Base-by-base conservation (phyloP, 2,797 vertebrate species). In the Artibeus jamaicensis region DNA sequence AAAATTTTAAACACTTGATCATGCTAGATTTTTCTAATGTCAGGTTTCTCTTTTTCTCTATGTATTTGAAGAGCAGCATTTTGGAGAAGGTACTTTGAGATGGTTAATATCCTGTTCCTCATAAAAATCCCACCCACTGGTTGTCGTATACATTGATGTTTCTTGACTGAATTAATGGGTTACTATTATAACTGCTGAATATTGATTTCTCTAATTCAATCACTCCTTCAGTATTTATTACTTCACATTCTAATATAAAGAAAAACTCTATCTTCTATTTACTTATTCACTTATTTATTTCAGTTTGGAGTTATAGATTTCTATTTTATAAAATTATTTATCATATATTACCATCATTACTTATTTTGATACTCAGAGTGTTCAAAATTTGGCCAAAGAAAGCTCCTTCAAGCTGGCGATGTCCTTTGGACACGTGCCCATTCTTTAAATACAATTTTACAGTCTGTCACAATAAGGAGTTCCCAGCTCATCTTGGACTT, bases 151-250 rank as follows among this genome's bases (percentile, higher is more conserved):
- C 42, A 62, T 0, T 74, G 74, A 83, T 29, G 42, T 86, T 95
- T 93, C 70, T 42, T 62, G 73, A 73, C 42, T 50, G 48, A 91
- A 34, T 89, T 82, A 44, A 81, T 95, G 62, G 90, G 90, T 94
- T n/a, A 74, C 48, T 21, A 0, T 16, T 37, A 85, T 2, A 55
- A 39, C 34, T 86, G n/a, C 32, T 76, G 68, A 78, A 62, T 53
- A 21, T 46, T 59, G 29, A 16, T 79, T 79, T 86, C 62, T 79
- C 48, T 74, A 89, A 86, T 76, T 55, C 21, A 87, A 15, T 50
- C 77, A 39, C 76, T 83, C 29, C 21, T 71, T 71, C 48, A 50
- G 11, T 39, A 9, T 76, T 76, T 84, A 84, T 44, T 74, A 74
- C 15, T 44, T 85, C 73, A n/a, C 55, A 79, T 37, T 74, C 73